These are phyloP conservation scores for Caenorhabditis becei DNA, from an alignment of 2,888 invertebrate genomes.

Conservation along the genomic window DNA sequence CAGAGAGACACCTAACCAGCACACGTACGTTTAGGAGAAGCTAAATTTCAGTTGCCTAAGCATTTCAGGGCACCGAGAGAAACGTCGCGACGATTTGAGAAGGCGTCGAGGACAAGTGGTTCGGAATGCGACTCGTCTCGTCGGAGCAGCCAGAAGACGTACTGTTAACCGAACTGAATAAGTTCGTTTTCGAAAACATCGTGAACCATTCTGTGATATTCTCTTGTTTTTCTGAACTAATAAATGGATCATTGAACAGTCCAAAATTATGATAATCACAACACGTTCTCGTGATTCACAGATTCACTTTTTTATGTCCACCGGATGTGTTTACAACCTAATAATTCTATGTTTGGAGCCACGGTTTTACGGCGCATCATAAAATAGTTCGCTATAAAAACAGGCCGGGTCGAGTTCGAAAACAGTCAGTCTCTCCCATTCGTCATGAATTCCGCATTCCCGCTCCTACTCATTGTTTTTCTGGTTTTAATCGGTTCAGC, in stretches of 20 bases:
- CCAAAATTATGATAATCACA: background rate
- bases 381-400: slow-evolving; percentile 37
- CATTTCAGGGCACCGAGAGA: too few relatives aligned
- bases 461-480: slow-evolving; percentile 20
- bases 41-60: too few relatives aligned
- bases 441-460: slow-evolving; percentile 31
- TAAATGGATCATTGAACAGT: background rate
- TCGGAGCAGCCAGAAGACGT: too few relatives aligned
- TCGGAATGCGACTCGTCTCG: too few relatives aligned
- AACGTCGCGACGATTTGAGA: too few relatives aligned
- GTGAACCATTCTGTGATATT: too few relatives aligned
- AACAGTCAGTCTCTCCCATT: slow-evolving; percentile 13
- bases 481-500: slow-evolving; percentile 14
- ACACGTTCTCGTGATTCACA: slow-evolving; percentile 1
- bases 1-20: background rate
- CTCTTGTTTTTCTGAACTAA: too few relatives aligned
- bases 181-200: too few relatives aligned
- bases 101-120: too few relatives aligned
- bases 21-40: too few relatives aligned
- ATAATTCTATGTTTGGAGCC: slow-evolving; percentile 30
- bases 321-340: slow-evolving; percentile 46
- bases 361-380: slow-evolving; percentile 30
- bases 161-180: too few relatives aligned
- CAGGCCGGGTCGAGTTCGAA: background rate
- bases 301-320: slow-evolving; percentile 36